Percentiles rank a stretch among this genome's conserved stretches.
Conservation (phyloP, 2,888 invertebrate species). For the Altica lythri region DNA sequence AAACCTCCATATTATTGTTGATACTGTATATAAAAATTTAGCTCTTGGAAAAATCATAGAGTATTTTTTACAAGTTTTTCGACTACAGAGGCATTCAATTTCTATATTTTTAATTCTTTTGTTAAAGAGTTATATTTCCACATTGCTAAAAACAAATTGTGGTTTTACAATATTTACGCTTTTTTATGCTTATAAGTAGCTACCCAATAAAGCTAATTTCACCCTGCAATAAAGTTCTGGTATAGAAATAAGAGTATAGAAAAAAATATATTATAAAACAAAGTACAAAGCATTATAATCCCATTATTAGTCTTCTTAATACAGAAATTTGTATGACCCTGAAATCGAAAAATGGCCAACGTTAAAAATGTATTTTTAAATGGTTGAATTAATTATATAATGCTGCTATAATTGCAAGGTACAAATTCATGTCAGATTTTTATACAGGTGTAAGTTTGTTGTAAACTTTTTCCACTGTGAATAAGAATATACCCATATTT, state of each 20-base stretch:
- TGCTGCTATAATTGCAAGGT: slow-evolving; percentile 57
- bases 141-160: too few relatives aligned
- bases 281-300: slow-evolving; percentile 8
- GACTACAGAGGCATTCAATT: too few relatives aligned
- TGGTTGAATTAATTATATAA: slow-evolving; percentile 49
- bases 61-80: slow-evolving; percentile 35
- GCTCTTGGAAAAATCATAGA: slow-evolving; percentile 32
- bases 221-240: too few relatives aligned
- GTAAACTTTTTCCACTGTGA: slow-evolving; percentile 44
- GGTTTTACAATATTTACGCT: background rate
- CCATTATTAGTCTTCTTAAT: background rate
- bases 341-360: slow-evolving; percentile 32
- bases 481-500: slow-evolving; percentile 16
- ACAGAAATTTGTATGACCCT: background rate
- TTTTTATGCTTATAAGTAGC: too few relatives aligned
- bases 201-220: too few relatives aligned
- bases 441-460: slow-evolving; percentile 54
- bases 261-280: background rate
- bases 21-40: slow-evolving; percentile 49
- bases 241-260: too few relatives aligned
- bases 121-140: too few relatives aligned
- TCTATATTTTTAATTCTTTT: too few relatives aligned
- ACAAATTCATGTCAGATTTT: slow-evolving; percentile 58
- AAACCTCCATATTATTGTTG: slow-evolving; percentile 52
- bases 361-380: slow-evolving; percentile 43